Evolutionary conservation across 2,888 invertebrate genomes (phyloP), one percentile per base, ranked within the genome.

Genomic region (Zaprionus obscuricornis): DNA sequence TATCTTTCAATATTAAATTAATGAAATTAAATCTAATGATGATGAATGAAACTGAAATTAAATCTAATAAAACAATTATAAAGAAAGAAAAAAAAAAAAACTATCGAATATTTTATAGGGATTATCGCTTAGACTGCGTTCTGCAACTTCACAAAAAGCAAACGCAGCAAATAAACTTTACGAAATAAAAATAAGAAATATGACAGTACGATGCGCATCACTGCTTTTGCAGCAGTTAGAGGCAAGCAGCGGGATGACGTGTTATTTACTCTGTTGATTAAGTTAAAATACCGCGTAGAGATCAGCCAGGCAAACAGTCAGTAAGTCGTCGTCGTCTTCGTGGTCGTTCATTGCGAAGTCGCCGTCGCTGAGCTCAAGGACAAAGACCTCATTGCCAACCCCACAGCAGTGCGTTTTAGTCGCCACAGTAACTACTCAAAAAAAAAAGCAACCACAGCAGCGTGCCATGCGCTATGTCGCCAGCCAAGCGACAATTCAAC

Each of bases 231-330:
- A n/a, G n/a, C n/a, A n/a, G n/a, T n/a, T n/a, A n/a, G n/a, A 17
- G 22, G 11, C 10, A 11, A 7, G 22, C 46, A 50, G 29, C 10
- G 47, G 42, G 40, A 31, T 64, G 60, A 75, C 78, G 51, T 81
- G 71, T 83, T 83, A 82, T 82, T 83, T 82, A 83, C 71, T 79
- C 65, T 77, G 75, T 81, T 83, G 79, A 81, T 81, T 79, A 82
- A 82, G 79, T 77, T 79, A 79, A 83, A 83, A 77, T 65, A 73
- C 64, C 72, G 68, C 57, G 60, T 62, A 72, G 75, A 64, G 79
- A 79, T 76, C 74, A 79, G 59, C 63, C 69, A 49, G 66, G 47
- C 60, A 43, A 45, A 39, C 36, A 47, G 69, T 22, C 72, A 60
- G 55, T 55, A 55, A 72, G 69, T 66, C 62, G 26, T 29, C 13